These are phyloP conservation scores for Formicarius rufipectus DNA, from an alignment of 2,113 vertebrate genomes.

Conservation along the genomic window DNA sequence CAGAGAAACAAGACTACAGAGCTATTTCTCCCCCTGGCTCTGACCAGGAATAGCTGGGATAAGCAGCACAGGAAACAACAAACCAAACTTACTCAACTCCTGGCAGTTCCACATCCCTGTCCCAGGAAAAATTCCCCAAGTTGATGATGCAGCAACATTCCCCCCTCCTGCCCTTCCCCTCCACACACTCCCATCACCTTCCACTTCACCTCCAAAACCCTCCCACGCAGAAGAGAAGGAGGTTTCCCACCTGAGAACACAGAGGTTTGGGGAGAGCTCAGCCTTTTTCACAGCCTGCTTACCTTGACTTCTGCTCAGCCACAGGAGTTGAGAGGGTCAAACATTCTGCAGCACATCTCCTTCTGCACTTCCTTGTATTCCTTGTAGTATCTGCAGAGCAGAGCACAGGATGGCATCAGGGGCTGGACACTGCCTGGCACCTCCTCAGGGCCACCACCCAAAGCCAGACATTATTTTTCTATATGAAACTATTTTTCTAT, in stretches of 20 bases:
- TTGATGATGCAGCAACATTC: background rate
- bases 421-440: background rate
- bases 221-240: background rate
- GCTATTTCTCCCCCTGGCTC: background rate
- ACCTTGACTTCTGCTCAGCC: constrained; percentile 58
- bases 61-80: constrained; percentile 25
- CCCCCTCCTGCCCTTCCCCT: background rate
- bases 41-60: background rate
- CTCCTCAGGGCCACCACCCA: background rate
- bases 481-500: background rate
- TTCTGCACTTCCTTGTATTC: constrained; percentile 64
- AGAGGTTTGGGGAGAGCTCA: background rate
- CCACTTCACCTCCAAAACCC: background rate
- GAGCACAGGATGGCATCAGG: background rate
- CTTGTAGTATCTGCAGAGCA: constrained; percentile 60
- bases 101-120: background rate
- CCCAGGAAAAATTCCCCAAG: background rate
- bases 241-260: background rate
- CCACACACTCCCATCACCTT: background rate
- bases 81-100: background rate
- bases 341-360: constrained; percentile 76
- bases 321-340: background rate
- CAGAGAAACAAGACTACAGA: constrained; percentile 4
- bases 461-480: background rate
- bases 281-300: background rate